Evolutionary conservation across 1,140 invertebrate species (phyloP).

Genomic region (Psix sp.): DNA sequence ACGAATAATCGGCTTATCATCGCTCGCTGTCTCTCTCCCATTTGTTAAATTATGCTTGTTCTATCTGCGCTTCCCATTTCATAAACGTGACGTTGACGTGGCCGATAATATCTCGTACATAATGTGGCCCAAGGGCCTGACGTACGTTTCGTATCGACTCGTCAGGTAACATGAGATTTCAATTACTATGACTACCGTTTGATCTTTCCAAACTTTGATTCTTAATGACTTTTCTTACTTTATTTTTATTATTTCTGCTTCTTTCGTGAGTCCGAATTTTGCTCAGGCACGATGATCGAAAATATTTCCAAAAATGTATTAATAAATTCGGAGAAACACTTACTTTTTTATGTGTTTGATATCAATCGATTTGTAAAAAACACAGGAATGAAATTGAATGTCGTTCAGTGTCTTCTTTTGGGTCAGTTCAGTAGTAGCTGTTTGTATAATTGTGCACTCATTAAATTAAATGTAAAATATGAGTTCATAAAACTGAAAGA

Average conservation of each 20-base stretch:
- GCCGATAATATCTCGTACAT: conserved; percentile 62
- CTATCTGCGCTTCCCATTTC: conserved; percentile 63
- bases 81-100: conserved; percentile 65
- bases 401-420: no score
- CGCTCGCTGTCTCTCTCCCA: conserved; percentile 26
- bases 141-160: conserved; percentile 66
- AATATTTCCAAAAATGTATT: no score
- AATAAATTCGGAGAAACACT: no score
- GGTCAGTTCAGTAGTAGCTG: no score
- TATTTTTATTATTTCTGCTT: background rate
- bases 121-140: conserved; percentile 46
- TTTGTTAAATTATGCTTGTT: conserved; percentile 59
- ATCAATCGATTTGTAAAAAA: no score
- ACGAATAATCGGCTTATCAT: conserved; percentile 73
- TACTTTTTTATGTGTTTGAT: no score
- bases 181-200: conserved; percentile 71
- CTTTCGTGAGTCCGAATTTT: no score
- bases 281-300: no score
- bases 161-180: conserved; percentile 72
- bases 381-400: no score
- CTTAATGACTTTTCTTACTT: conserved; percentile 44
- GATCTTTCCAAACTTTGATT: conserved; percentile 53
- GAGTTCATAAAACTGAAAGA: background rate
- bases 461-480: no score
- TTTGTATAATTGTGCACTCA: no score